Conservation (phyloP, 2,888 invertebrate species). For the Ophraella communa region DNA sequence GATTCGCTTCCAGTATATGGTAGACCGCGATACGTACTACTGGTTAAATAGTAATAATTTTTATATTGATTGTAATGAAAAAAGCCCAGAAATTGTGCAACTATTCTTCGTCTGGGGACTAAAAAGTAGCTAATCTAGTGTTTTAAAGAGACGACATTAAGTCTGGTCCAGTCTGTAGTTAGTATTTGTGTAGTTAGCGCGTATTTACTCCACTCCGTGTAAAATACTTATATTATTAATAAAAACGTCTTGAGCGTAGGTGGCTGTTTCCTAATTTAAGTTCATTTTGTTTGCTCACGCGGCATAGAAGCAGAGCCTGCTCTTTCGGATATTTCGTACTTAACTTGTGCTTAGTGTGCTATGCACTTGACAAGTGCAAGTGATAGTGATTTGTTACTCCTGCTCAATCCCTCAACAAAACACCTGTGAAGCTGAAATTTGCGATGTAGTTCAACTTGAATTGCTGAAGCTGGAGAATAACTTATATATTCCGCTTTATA, state of each 20-base stretch:
- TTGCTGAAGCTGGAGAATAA: neutral
- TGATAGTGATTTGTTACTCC: conserved; percentile 32
- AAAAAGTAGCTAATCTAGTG: conserved; percentile 38
- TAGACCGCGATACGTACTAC: conserved; percentile 12
- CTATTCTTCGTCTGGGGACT: conserved; percentile 41
- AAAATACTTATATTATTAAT: conserved; percentile 44
- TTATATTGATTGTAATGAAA: conserved; percentile 20
- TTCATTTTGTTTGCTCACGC: conserved; percentile 36
- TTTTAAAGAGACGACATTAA: conserved; percentile 46
- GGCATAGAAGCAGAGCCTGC: conserved; percentile 25
- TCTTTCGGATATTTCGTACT: conserved; percentile 31
- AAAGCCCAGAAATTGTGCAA: conserved; percentile 40
- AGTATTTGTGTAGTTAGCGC: conserved; percentile 42
- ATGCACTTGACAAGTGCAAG: conserved; percentile 37
- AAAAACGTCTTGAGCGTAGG: conserved; percentile 51
- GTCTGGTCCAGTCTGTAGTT: conserved; percentile 49
- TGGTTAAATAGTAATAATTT: conserved; percentile 11
- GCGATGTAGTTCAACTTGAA: conserved; percentile 21
- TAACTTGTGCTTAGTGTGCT: conserved; percentile 32
- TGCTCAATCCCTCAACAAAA: conserved; percentile 19
- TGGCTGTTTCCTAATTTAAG: conserved; percentile 57
- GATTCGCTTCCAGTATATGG: conserved; percentile 13
- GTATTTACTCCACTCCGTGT: conserved; percentile 30
- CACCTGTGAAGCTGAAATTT: conserved; percentile 25
- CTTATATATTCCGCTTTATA: neutral